Base-by-base conservation (phyloP, 2,797 vertebrate species). In the Ispidina lecontei region DNA sequence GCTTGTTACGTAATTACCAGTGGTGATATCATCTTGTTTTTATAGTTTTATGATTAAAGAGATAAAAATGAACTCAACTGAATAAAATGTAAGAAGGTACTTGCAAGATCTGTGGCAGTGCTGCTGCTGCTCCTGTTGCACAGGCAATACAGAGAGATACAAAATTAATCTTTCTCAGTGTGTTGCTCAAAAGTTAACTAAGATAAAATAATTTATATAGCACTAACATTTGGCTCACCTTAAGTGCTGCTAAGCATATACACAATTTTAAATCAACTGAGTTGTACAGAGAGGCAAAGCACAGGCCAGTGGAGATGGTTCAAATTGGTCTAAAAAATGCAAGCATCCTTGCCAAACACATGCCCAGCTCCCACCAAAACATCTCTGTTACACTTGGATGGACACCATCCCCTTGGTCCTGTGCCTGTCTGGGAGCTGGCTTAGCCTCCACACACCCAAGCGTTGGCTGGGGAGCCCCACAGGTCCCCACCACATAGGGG, bases 41-140 rank as follows among this genome's bases (percentile, higher is more conserved):
- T 96, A 93, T 90, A 97, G 92, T 94, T 97, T 97, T 94, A 96
- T 95, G 92, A 96, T 95, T 90, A 96, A 97, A 79, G 73, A 84
- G 84, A 94, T 94, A 93, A 97, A 97, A 96, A 95, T 70, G 70
- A 95, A 95, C 84, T 83, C 78, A 95, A 51, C 9, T 95, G 91
- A 94, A 96, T 76, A 93, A 96, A 96, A 96, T 60, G 37, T 59
- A 91, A 86, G 86, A 90, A 92, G 64, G 46, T 72, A 37, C 43
- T 92, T 84, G 49, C 80, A 95, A 35, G 93, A 63, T 87, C 60
- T 67, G 67, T 68, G 68, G 54, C 63, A 85, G 63, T 55, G 82
- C 47, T 85, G 68, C 76, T 33, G 77, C 63, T 41, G 82, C 70
- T 77, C 49, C 67, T 31, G 26, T 54, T 72, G 78, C 82, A 84